Evolutionary conservation across 1,140 invertebrate species (phyloP).

Genomic region (Drosophila trapezifrons): DNA sequence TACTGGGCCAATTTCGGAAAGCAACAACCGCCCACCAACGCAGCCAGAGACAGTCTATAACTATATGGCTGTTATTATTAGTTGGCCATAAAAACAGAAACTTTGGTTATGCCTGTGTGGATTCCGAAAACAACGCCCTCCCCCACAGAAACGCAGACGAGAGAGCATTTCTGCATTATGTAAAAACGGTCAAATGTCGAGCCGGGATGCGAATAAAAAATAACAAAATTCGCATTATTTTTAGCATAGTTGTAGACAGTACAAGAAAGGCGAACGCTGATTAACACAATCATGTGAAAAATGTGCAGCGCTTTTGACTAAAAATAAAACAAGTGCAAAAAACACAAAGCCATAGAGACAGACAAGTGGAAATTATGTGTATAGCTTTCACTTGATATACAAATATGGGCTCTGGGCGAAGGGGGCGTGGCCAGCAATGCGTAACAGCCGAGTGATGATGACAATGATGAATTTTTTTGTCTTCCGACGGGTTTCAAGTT

Average conservation of each 20-base stretch:
- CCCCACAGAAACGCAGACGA: conserved; percentile 7
- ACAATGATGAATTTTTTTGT: conserved; percentile 46
- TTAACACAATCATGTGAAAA: conserved; percentile 79
- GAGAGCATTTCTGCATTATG: conserved; percentile 39
- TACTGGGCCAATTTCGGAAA: conserved; percentile 23
- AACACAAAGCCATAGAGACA: conserved; percentile 4
- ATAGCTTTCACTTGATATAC: conserved; percentile 74
- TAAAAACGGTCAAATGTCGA: conserved; percentile 60
- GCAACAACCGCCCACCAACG: conserved; percentile 34
- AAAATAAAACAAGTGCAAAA: conserved; percentile 60
- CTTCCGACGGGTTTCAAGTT: conserved; percentile 28
- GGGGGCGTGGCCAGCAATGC: conserved; percentile 63
- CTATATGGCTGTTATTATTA: conserved; percentile 41
- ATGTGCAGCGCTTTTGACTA: conserved; percentile 62
- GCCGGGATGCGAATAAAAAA: conserved; percentile 13
- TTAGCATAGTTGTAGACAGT: conserved; percentile 20
- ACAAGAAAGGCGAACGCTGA: conserved; percentile 50
- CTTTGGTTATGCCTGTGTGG: conserved; percentile 31
- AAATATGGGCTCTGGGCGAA: conserved; percentile 56
- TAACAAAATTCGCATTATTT: conserved; percentile 57
- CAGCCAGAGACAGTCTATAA: conserved; percentile 6
- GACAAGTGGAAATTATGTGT: conserved; percentile 66
- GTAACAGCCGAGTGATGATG: conserved; percentile 58
- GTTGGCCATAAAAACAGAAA: conserved; percentile 23
- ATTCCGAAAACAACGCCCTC: conserved; percentile 25